phyloP scores from a whole-genome alignment of 2,113 vertebrate genomes.

The Camelus bactrianus region DNA sequence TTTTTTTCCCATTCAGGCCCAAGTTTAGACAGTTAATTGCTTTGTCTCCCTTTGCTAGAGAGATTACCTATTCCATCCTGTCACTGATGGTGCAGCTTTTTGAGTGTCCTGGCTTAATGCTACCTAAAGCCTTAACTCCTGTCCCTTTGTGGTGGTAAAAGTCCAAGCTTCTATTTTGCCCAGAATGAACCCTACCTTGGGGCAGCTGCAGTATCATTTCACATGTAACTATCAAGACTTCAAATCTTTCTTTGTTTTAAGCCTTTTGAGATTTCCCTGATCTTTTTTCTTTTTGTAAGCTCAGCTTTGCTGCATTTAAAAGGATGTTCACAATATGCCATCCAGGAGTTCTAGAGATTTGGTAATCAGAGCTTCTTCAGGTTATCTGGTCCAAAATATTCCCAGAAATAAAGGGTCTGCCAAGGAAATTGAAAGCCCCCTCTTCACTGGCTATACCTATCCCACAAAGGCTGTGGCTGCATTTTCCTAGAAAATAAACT shows the following conservation, averaged over 20 bases:
- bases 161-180: neutral
- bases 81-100: neutral
- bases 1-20: neutral
- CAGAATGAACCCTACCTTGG: neutral
- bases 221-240: neutral
- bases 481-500: slow-evolving; percentile 30
- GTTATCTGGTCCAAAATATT: slow-evolving; percentile 17
- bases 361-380: neutral
- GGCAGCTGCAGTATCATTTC: neutral
- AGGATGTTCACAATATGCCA: slow-evolving; percentile 12
- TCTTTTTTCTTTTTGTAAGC: neutral
- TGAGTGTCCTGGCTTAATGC: neutral
- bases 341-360: neutral
- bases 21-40: neutral
- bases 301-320: slow-evolving; percentile 50
- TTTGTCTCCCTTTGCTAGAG: neutral
- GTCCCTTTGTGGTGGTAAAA: neutral
- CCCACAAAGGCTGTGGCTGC: neutral
- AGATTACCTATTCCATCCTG: neutral
- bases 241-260: slow-evolving; percentile 56
- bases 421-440: neutral
- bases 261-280: neutral
- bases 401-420: neutral
- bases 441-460: neutral
- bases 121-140: neutral